Conservation (phyloP, 2,797 vertebrate genomes). For the Crocidura indochinensis region DNA sequence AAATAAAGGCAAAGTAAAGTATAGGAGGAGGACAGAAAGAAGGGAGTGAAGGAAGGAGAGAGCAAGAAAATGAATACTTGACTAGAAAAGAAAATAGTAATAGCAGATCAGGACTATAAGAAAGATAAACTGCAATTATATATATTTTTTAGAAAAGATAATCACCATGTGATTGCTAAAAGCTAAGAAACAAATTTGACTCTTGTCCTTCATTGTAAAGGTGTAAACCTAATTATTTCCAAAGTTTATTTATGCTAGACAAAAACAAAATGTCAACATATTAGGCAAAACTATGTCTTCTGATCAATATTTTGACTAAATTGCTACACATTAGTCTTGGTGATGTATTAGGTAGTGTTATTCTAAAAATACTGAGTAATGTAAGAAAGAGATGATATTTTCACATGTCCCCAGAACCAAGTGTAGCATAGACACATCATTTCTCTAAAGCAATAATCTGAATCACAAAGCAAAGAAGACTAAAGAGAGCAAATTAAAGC, state of each 20-base stretch:
- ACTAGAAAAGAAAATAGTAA: neutral
- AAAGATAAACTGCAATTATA: neutral
- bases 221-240: constrained; percentile 20
- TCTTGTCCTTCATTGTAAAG: constrained; percentile 28
- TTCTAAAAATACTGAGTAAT: neutral
- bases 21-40: neutral
- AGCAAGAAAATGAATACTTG: neutral
- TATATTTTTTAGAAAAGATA: neutral
- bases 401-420: neutral
- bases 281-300: neutral
- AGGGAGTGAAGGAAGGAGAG: neutral
- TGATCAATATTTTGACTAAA: constrained; percentile 1
- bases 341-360: neutral
- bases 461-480: neutral
- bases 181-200: constrained; percentile 12
- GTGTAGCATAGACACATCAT: neutral
- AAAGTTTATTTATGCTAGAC: constrained; percentile 45
- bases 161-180: neutral
- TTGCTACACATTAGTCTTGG: constrained; percentile 2
- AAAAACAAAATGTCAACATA: constrained; percentile 3
- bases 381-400: neutral
- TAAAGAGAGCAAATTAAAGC: neutral
- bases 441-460: neutral
- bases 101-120: constrained; percentile 6
- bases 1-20: neutral